Percentiles rank a stretch among this genome's conserved stretches.
These are phyloP conservation scores for Bagarius yarrelli DNA, from an alignment of 2,113 vertebrate species.

Conservation along the genomic window DNA sequence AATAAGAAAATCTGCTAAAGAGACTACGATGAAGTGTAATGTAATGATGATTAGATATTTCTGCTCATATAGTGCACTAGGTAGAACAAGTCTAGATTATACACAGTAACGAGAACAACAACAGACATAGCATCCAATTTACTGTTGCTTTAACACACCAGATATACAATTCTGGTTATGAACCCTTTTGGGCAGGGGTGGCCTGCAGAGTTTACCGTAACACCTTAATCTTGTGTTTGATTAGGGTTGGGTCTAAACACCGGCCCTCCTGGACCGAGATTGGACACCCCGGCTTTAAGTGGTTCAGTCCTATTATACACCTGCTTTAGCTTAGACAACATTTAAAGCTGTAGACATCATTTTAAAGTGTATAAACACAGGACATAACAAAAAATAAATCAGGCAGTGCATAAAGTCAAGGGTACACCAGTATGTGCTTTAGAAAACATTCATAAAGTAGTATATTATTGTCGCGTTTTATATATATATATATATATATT, in stretches of 20 bases:
- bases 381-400: too few species aligned
- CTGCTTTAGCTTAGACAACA: not conserved
- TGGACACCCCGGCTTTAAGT: too few species aligned
- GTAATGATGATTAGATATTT: not conserved
- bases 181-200: too few species aligned
- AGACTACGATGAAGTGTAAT: not conserved
- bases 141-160: not conserved
- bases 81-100: not conserved
- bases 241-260: too few species aligned
- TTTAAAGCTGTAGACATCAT: not conserved
- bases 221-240: too few species aligned
- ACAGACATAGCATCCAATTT: not conserved
- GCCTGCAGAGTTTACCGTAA: too few species aligned
- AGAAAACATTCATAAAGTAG: not conserved
- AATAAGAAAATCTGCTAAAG: not conserved
- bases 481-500: too few species aligned
- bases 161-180: not conserved
- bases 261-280: too few species aligned
- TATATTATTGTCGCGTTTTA: not conserved
- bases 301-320: not conserved
- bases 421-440: not conserved
- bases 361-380: too few species aligned
- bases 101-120: not conserved
- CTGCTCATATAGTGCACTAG: not conserved
- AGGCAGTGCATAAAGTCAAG: not conserved